A percentile compares a stretch with the other conserved stretches of the same genome.
Evolutionary conservation across 2,113 vertebrate genomes (phyloP).

Genomic region (Willisornis vidua): DNA sequence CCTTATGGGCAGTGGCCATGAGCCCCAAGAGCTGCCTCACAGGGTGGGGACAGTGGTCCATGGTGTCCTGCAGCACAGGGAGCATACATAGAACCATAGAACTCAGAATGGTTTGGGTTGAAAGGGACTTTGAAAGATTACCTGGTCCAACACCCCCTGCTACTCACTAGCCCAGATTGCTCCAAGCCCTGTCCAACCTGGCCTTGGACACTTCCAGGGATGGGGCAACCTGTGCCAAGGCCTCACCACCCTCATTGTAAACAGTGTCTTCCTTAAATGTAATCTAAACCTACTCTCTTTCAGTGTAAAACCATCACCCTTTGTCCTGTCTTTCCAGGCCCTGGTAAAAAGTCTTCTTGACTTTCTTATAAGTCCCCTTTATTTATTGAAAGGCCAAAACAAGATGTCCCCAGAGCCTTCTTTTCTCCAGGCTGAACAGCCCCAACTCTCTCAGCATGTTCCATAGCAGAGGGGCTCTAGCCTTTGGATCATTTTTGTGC

Average conservation of each 20-base stretch:
- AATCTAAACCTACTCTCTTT: not conserved
- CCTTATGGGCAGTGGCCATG: not conserved
- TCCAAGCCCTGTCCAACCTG: not conserved
- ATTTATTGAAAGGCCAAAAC: not conserved
- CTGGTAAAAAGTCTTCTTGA: not conserved
- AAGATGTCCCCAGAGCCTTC: not conserved
- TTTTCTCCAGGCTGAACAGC: not conserved
- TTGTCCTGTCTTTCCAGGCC: not conserved
- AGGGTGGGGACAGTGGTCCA: not conserved
- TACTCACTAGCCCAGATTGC: not conserved
- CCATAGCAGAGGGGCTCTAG: not conserved
- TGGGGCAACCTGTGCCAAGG: not conserved
- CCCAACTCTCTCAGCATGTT: not conserved
- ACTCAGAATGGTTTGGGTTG: not conserved
- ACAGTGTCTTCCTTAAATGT: not conserved
- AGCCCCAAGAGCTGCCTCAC: not conserved
- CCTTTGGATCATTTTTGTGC: not conserved
- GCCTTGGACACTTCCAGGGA: not conserved
- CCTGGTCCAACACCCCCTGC: not conserved
- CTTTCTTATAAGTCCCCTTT: not conserved
- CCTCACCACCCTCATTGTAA: not conserved
- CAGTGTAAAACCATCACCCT: not conserved
- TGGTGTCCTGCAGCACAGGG: not conserved
- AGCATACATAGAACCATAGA: not conserved
- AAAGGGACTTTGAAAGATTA: not conserved